Percentiles rank a stretch among this genome's conserved stretches.
These are phyloP conservation scores for Malurus melanocephalus DNA, from an alignment of 2,113 vertebrate species.

Conservation along the genomic window DNA sequence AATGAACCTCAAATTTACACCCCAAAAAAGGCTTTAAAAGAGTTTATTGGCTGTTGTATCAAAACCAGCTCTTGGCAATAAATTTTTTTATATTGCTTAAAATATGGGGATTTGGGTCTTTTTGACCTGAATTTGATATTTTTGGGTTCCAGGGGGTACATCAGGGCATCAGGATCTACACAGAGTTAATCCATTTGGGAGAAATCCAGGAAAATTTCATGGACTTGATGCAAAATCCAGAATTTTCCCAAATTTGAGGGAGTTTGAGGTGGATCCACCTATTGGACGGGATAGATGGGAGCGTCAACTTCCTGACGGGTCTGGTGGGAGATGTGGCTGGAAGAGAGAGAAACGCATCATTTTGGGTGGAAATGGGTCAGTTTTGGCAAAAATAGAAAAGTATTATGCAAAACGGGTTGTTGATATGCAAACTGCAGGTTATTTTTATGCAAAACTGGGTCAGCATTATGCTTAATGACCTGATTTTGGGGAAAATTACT, in stretches of 20 bases:
- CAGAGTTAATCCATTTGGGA: not conserved
- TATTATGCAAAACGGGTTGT: not conserved
- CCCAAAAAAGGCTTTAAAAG: not conserved
- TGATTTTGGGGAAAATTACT: not conserved
- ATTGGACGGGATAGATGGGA: not conserved
- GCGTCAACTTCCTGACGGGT: not conserved
- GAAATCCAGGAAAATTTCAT: not conserved
- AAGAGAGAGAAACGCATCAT: not conserved
- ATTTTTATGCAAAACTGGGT: not conserved
- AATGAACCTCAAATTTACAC: not conserved
- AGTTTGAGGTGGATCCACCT: not conserved
- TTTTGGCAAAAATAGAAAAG: not conserved
- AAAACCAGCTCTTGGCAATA: not conserved
- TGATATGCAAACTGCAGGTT: not conserved
- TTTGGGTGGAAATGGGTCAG: not conserved
- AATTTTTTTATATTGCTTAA: not conserved
- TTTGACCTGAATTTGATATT: not conserved
- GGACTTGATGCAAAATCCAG: not conserved
- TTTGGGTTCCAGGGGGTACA: not conserved
- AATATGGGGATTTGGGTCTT: not conserved
- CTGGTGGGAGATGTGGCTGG: not conserved
- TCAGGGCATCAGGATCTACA: not conserved
- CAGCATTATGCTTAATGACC: rapidly evolving
- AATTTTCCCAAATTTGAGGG: not conserved
- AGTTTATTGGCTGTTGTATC: not conserved